phyloP scores from a whole-genome alignment of 1,140 invertebrate genomes.

The Coboldia fuscipes region DNA sequence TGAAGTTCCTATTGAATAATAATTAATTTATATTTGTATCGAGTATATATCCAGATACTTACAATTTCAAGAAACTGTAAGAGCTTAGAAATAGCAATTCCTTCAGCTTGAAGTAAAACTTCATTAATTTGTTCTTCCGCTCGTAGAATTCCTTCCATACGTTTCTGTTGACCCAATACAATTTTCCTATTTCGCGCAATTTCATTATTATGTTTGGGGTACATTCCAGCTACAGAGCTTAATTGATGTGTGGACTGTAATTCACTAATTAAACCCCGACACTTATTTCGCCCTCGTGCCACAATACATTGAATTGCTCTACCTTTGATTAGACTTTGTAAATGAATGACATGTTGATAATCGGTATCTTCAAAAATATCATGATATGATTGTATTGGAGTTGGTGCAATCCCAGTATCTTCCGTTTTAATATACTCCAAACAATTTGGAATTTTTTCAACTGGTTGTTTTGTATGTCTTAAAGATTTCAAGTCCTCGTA shows the following conservation, averaged over 20 bases:
- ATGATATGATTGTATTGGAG: background rate
- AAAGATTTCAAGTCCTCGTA: background rate
- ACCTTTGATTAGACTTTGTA: background rate
- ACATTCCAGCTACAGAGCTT: no score
- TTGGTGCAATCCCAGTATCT: background rate
- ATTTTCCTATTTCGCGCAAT: no score
- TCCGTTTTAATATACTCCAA: background rate
- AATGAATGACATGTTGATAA: background rate
- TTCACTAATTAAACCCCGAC: background rate
- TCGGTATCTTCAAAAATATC: background rate
- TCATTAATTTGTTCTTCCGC: background rate
- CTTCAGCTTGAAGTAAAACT: slow-evolving; percentile 23
- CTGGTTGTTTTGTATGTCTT: background rate
- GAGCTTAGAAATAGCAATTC: slow-evolving; percentile 28
- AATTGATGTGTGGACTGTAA: background rate
- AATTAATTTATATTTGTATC: no score
- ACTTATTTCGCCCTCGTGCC: background rate
- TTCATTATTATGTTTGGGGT: no score
- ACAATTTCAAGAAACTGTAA: slow-evolving; percentile 40
- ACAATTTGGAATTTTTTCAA: background rate
- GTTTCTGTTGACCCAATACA: no score
- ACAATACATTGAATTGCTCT: background rate
- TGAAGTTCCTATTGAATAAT: slow-evolving; percentile 45
- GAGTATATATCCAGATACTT: no score
- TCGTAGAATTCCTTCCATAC: slow-evolving; percentile 19